A percentile compares a stretch with the other conserved stretches of the same genome.
These are phyloP conservation scores for Lithobates sylvaticus DNA, from an alignment of 2,797 vertebrate species.

Conservation along the genomic window DNA sequence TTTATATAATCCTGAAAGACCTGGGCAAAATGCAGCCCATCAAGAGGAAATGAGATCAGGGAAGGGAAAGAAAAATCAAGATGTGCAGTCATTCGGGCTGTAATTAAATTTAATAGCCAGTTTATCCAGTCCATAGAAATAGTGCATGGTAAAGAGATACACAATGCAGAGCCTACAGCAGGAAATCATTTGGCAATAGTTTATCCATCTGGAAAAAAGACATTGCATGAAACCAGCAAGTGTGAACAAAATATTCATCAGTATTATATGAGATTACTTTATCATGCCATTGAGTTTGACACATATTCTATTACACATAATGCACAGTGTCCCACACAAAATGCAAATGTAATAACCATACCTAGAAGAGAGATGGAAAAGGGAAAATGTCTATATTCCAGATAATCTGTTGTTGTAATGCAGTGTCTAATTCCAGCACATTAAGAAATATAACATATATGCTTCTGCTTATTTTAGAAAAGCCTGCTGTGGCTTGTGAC, in stretches of 20 bases:
- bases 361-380: slow-evolving; percentile 6
- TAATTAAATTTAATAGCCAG: slow-evolving; percentile 85
- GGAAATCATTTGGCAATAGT: slow-evolving; percentile 78
- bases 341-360: slow-evolving; percentile 72
- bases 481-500: neutral
- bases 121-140: slow-evolving; percentile 79
- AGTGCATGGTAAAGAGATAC: slow-evolving; percentile 72
- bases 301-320: slow-evolving; percentile 73
- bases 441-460: slow-evolving; percentile 1
- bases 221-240: slow-evolving; percentile 71
- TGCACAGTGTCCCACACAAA: slow-evolving; percentile 66
- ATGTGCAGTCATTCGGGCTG: slow-evolving; percentile 76
- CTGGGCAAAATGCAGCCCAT: slow-evolving; percentile 74
- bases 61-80: slow-evolving; percentile 73
- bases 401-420: slow-evolving; percentile 29
- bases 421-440: neutral
- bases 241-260: slow-evolving; percentile 79
- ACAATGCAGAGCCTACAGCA: slow-evolving; percentile 73
- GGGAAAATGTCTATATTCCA: slow-evolving; percentile 7
- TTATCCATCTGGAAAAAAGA: slow-evolving; percentile 82
- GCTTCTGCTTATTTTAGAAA: neutral
- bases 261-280: slow-evolving; percentile 70
- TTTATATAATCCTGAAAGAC: slow-evolving; percentile 73
- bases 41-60: slow-evolving; percentile 66
- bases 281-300: slow-evolving; percentile 68